A percentile compares a stretch with the other conserved stretches of the same genome.
phyloP scores from a whole-genome alignment of 2,888 invertebrate species.

The Eumacrocentrus americanus region DNA sequence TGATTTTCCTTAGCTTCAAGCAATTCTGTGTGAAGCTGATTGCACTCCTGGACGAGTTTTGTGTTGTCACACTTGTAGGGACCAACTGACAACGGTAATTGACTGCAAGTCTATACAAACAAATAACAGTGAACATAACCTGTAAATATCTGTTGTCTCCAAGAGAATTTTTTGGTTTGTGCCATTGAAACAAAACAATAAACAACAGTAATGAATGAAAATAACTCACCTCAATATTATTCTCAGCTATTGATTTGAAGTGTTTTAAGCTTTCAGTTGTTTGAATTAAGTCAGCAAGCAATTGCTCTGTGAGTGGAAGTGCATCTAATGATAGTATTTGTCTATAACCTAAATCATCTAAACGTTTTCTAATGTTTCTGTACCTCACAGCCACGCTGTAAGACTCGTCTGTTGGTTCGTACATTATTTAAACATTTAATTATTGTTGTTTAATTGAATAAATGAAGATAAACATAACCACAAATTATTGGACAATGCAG shows the following conservation, averaged over 20 bases:
- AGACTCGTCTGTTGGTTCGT: constrained; percentile 35
- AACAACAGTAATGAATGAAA: neutral
- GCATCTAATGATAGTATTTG: constrained; percentile 78
- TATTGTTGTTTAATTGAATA: no score
- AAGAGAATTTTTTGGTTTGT: neutral
- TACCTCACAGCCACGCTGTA: constrained; percentile 55
- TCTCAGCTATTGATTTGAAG: constrained; percentile 78
- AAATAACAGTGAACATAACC: constrained; percentile 10
- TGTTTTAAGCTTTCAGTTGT: constrained; percentile 88
- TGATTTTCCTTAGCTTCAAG: constrained; percentile 72
- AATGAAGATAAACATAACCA: no score
- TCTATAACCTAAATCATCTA: constrained; percentile 83
- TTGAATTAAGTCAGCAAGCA: constrained; percentile 82
- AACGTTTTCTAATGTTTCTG: constrained; percentile 69
- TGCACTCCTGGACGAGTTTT: constrained; percentile 76
- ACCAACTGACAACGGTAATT: constrained; percentile 68
- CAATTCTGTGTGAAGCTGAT: constrained; percentile 72
- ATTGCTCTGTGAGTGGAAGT: constrained; percentile 78
- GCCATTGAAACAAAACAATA: neutral
- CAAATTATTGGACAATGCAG: no score
- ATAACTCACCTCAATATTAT: constrained; percentile 67
- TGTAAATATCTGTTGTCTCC: constrained; percentile 10
- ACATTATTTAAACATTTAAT: constrained; percentile 8
- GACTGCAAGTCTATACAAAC: constrained; percentile 49
- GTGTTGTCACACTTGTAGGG: constrained; percentile 84